A percentile compares a stretch with the other conserved stretches of the same genome.
These are phyloP conservation scores for Drosophila sp. DNA, from an alignment of 1,140 invertebrate species.

Conservation along the genomic window DNA sequence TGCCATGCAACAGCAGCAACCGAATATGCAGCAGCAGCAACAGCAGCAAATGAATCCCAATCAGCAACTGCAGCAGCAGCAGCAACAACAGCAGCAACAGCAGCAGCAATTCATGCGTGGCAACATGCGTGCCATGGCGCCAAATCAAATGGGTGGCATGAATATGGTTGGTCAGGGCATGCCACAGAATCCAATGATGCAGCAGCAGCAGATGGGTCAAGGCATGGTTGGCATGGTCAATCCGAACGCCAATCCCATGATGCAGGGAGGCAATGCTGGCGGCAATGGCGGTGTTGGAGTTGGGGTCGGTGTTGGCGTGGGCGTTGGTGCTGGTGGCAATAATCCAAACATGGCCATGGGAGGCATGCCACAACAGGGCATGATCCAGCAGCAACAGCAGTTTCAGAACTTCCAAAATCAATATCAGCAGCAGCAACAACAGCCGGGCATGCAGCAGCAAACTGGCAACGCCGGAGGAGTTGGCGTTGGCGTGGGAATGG, in stretches of 20 bases:
- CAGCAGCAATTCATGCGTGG: constrained; percentile 76
- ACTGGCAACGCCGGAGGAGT: constrained; percentile 53
- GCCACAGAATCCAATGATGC: constrained; percentile 85
- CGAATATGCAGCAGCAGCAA: constrained; percentile 65
- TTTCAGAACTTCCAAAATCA: constrained; percentile 83
- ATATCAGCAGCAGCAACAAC: constrained; percentile 68
- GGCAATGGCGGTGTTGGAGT: constrained; percentile 64
- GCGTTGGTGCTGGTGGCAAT: constrained; percentile 53
- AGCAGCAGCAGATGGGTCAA: constrained; percentile 85
- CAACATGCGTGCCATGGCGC: constrained; percentile 85
- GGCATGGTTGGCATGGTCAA: constrained; percentile 86
- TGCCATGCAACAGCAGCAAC: constrained; percentile 84
- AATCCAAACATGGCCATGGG: constrained; percentile 66
- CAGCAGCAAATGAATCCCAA: constrained; percentile 80
- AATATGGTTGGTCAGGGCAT: constrained; percentile 85
- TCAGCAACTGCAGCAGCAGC: constrained; percentile 81
- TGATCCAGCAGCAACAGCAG: constrained; percentile 77
- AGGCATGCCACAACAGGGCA: constrained; percentile 76
- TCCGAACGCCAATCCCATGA: constrained; percentile 83
- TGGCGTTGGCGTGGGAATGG: constrained; percentile 76
- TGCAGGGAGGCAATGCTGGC: constrained; percentile 55
- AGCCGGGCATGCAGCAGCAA: constrained; percentile 67
- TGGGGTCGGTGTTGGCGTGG: constrained; percentile 55
- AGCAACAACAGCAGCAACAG: constrained; percentile 76
- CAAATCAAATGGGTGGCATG: constrained; percentile 85